Evolutionary conservation across 2,888 invertebrate species (phyloP), one percentile per base, ranked within the genome.

Genomic region (Prosopocoilus inquinatus): DNA sequence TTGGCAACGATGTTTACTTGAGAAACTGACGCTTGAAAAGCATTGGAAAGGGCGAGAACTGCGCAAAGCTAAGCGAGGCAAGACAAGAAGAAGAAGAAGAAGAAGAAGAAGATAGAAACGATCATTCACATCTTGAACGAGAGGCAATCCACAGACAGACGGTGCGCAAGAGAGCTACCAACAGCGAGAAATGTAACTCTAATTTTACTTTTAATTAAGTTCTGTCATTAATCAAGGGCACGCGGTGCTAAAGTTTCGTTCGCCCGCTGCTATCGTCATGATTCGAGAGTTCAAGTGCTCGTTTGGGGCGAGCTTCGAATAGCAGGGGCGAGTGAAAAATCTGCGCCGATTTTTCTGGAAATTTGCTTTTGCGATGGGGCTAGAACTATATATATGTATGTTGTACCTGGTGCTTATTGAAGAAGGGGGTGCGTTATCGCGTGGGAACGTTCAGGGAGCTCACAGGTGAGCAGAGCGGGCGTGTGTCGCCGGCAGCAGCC

Each of bases 181-280:
- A 59, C 64, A 64, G 69, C 67, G 74, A 73, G 73, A 74, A 75
- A 75, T 71, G 74, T 73, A 73, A 73, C 71, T 74, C 73, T 72
- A 75, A 76, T 75, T 75, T 74, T 71, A 73, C 78, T 78, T 78
- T 79, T 78, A 79, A 79, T 79, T 79, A 79, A 79, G 78, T 78
- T 74, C 71, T 70, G 74, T 75, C 79, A 79, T 79, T 78, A 78
- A 79, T 79, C 79, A 79, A 73, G 73, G 70, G 64, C 67, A 67
- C 66, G 66, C 64, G 68, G 67, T 47, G 55, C 61, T 57, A 46
- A 59, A 61, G 57, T 53, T 63, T 55, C 50, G 50, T 43, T 49
- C 61, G 35, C 45, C 50, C 53, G 48, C 34, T 56, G 46, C 41
- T 16, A 8, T 41, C 15, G 16, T 16, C 16, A 9, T 16, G 41